Evolutionary conservation across 2,888 invertebrate species (phyloP), one percentile per base, ranked within the genome.

Genomic region (Rhagium mordax): DNA sequence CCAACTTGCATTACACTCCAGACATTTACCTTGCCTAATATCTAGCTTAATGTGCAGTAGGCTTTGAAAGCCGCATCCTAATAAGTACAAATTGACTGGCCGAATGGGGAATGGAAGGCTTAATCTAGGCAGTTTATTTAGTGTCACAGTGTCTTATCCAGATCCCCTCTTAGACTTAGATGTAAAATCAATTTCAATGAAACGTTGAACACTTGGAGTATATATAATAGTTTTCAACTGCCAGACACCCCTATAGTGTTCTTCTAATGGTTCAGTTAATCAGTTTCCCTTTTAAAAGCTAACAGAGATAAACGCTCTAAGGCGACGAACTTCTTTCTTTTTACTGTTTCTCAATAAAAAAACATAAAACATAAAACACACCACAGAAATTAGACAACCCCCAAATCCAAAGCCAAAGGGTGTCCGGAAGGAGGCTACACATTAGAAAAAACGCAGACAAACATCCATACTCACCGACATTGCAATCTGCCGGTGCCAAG

Each of bases 31-130:
- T 57, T 67, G 67, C 24, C 57, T 47, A 67, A 47, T 67, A 67
- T 57, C 67, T 8, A 33, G 33, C 67, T 57, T 67, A 67, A 67
- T 67, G 67, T 55, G 55, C 48, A 57, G 67, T 67, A 67, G 57
- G 67, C 57, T 67, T 47, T 57, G 47, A 47, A 55, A 57, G 51
- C 67, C 67, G 47, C 67, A 67, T 55, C 67, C 55, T 67, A 67
- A 67, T 67, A 67, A 67, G 67, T 67, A 67, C 51, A 67, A 67
- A 67, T 67, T 67, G 67, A 67, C 67, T 47, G 67, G 67, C 55
- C 57, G 24, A 67, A 67, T 67, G 47, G 57, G 67, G 41, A 67
- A 67, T 57, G 57, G 67, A 29, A 20, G 67, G 67, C 47, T 47
- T 67, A 57, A 67, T 67, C 67, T 67, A 21, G 47, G 55, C 24